Conservation (phyloP, 2,797 vertebrate genomes). For the Phataginus tetradactyla region DNA sequence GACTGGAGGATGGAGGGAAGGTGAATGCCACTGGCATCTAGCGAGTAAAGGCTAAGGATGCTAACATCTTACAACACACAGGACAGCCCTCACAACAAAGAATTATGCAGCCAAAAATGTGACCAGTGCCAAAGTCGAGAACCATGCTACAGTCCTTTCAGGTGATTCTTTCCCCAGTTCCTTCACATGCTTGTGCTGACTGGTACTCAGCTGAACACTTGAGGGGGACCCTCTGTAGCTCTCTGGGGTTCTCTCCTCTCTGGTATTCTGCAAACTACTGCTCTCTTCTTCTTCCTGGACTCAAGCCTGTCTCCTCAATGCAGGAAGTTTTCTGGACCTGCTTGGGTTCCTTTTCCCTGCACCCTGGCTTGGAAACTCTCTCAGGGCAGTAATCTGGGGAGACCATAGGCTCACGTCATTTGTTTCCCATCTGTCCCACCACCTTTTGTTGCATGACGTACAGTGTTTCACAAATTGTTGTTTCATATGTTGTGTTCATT, state of each 20-base stretch:
- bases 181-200: neutral
- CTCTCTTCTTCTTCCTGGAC: neutral
- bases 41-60: neutral
- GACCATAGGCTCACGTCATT: neutral
- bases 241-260: neutral
- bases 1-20: rapidly evolving
- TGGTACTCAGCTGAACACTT: neutral
- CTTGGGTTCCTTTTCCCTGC: neutral
- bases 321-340: neutral
- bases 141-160: neutral
- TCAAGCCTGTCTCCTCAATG: neutral
- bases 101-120: neutral
- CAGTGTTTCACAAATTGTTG: neutral
- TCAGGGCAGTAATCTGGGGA: neutral
- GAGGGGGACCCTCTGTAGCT: neutral
- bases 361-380: neutral
- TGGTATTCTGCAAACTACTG: neutral
- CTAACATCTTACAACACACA: neutral
- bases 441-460: neutral
- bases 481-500: neutral
- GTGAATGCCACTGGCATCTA: neutral
- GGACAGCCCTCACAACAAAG: neutral
- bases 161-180: neutral
- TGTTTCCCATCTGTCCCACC: neutral
- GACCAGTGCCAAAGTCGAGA: neutral